These are phyloP conservation scores for Eulemur mongoz DNA, from an alignment of 2,797 vertebrate species.

Conservation along the genomic window DNA sequence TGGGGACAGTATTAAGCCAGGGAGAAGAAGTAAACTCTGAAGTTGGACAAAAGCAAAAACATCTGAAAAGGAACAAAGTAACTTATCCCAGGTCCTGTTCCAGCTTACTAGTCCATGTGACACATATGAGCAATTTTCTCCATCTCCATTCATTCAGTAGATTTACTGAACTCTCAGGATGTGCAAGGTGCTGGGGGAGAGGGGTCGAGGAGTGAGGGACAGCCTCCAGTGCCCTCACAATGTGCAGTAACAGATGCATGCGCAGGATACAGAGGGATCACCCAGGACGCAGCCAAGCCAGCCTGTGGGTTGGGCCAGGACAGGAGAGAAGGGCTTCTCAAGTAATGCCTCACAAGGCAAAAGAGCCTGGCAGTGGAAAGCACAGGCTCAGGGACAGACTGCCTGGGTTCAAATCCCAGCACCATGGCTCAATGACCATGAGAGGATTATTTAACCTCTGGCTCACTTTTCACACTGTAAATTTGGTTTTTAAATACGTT, in stretches of 20 bases:
- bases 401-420: neutral
- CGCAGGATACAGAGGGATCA: neutral
- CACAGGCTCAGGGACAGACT: neutral
- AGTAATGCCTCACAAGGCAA: neutral
- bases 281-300: neutral
- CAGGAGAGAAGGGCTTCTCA: neutral
- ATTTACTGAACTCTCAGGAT: neutral
- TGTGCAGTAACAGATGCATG: neutral
- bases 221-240: neutral
- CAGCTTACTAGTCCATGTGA: neutral
- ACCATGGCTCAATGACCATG: neutral
- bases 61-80: conserved; percentile 8
- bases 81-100: neutral
- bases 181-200: neutral
- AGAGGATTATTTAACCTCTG: neutral
- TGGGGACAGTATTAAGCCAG: neutral
- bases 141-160: neutral
- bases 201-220: neutral
- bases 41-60: conserved; percentile 13
- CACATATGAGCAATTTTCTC: neutral
- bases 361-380: neutral
- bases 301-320: neutral
- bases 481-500: neutral
- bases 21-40: neutral
- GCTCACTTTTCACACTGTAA: conserved; percentile 52